A percentile compares a stretch with the other conserved stretches of the same genome.
These are phyloP conservation scores for Todiramphus saurophagus DNA, from an alignment of 2,113 vertebrate species.

Conservation along the genomic window DNA sequence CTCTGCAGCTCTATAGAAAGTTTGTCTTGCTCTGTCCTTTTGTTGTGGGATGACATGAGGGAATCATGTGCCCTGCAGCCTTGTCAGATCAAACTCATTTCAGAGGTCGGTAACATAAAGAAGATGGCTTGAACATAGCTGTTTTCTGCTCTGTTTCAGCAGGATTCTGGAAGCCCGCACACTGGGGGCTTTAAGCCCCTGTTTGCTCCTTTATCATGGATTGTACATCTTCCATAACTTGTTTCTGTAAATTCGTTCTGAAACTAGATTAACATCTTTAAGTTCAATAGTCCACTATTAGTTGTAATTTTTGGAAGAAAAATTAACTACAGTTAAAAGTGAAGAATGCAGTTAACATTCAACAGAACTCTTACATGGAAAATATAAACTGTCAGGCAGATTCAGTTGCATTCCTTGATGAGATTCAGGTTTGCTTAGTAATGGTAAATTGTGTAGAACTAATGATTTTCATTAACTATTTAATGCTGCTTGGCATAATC, in stretches of 20 bases:
- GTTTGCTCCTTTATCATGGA: background rate
- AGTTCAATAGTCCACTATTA: background rate
- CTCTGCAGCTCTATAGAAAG: fast-evolving
- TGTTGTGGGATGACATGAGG: background rate
- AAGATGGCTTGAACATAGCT: background rate
- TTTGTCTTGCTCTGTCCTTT: background rate
- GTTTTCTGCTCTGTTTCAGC: background rate
- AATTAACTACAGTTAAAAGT: background rate
- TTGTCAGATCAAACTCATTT: background rate
- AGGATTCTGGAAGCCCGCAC: background rate
- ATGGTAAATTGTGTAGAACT: background rate
- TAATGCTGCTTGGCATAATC: background rate
- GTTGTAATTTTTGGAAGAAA: background rate
- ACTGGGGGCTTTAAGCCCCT: fast-evolving
- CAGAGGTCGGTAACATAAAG: background rate
- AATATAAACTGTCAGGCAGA: background rate
- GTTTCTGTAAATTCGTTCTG: background rate
- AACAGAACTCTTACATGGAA: background rate
- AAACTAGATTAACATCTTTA: background rate
- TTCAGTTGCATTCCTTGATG: background rate
- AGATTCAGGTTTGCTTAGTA: background rate
- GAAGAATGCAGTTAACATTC: background rate
- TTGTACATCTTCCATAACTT: background rate
- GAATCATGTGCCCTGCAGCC: background rate
- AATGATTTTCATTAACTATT: background rate